A percentile compares a stretch with the other conserved stretches of the same genome.
These are phyloP conservation scores for Garra rufa DNA, from an alignment of 2,113 vertebrate species.

Conservation along the genomic window DNA sequence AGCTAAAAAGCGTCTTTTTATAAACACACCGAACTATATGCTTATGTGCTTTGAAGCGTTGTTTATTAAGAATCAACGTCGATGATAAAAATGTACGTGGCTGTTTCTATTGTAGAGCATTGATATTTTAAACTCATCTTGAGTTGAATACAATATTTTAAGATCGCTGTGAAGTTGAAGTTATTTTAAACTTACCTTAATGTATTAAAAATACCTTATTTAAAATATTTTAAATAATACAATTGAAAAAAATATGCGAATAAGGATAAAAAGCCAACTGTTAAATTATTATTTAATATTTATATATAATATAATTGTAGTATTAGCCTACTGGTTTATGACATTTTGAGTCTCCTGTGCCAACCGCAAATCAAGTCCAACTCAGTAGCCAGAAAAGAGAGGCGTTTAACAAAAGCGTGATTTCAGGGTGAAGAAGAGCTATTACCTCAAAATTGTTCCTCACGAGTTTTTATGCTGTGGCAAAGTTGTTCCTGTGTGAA, in stretches of 20 bases:
- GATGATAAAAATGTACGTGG: background rate
- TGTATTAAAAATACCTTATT: too few species aligned
- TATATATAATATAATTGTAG: background rate
- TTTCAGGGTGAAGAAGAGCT: slow-evolving; percentile 6
- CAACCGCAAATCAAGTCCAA: background rate
- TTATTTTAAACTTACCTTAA: background rate
- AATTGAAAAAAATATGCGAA: too few species aligned
- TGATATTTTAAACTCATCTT: background rate
- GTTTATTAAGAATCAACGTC: background rate
- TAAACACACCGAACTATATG: background rate
- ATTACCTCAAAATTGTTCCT: slow-evolving; percentile 39
- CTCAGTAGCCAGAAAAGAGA: background rate
- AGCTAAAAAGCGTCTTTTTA: background rate
- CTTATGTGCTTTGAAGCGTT: background rate
- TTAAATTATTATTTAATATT: background rate
- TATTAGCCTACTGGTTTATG: too few species aligned
- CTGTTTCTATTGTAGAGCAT: background rate
- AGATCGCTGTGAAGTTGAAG: background rate
- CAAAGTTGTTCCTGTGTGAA: slow-evolving; percentile 77
- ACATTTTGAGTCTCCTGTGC: background rate
- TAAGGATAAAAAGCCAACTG: too few species aligned
- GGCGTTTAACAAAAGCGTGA: background rate
- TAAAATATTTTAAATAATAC: too few species aligned
- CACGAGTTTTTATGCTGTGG: slow-evolving; percentile 66
- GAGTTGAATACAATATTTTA: background rate